Conservation (phyloP, 1,140 invertebrate species). For the Hestina assimilis region DNA sequence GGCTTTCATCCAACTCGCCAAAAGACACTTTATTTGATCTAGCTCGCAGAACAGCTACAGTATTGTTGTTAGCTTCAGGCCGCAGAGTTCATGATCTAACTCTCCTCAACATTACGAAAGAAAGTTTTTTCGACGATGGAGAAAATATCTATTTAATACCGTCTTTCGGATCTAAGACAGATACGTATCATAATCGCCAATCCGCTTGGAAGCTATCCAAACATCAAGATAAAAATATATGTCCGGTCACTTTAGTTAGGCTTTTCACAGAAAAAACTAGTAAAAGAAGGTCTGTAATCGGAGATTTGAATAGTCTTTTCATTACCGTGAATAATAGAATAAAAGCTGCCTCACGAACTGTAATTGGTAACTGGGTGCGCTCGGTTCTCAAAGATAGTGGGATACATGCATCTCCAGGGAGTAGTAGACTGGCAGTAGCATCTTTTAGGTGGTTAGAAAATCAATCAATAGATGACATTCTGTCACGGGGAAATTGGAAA, state of each 20-base stretch:
- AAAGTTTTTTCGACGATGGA: too few relatives aligned
- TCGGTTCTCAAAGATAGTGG: conserved; percentile 17
- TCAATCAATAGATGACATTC: conserved; percentile 18
- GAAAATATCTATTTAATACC: too few relatives aligned
- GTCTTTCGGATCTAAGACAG: too few relatives aligned
- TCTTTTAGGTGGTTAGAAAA: conserved; percentile 10
- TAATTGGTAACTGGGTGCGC: conserved; percentile 21
- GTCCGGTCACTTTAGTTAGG: conserved; percentile 11
- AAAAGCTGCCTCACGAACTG: conserved; percentile 12
- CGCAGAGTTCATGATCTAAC: too few relatives aligned
- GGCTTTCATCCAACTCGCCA: too few relatives aligned
- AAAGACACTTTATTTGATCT: too few relatives aligned
- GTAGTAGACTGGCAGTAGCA: conserved; percentile 11
- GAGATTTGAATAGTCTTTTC: conserved; percentile 14
- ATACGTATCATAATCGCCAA: too few relatives aligned
- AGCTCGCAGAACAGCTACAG: too few relatives aligned
- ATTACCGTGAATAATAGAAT: conserved; percentile 1
- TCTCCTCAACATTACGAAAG: too few relatives aligned
- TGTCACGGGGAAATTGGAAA: conserved; percentile 19
- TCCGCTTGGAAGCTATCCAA: too few relatives aligned
- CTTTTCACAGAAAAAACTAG: neutral
- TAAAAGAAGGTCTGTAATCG: neutral
- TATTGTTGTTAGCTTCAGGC: too few relatives aligned
- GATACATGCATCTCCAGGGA: conserved; percentile 9
- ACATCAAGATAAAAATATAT: too few relatives aligned